A percentile compares a stretch with the other conserved stretches of the same genome.
Evolutionary conservation across 1,140 invertebrate genomes (phyloP).

Genomic region (Argopecten irradians): DNA sequence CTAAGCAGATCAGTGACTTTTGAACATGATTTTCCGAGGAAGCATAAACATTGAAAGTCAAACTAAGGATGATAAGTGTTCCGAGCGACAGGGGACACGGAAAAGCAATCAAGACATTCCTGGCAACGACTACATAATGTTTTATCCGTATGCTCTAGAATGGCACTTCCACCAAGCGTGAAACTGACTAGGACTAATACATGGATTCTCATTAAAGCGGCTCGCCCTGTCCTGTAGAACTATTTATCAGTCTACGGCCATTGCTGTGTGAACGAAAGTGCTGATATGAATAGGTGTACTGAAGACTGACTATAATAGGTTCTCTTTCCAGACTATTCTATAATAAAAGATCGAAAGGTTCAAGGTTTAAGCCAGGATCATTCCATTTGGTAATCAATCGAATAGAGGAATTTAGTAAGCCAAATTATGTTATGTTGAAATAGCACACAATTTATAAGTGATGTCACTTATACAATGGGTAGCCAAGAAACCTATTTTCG

Average conservation of each 20-base stretch:
- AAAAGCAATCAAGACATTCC: background rate
- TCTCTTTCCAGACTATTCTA: background rate
- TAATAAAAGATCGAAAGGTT: background rate
- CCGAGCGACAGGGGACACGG: background rate
- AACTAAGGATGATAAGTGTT: background rate
- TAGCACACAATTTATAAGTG: no score
- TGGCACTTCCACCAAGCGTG: slow-evolving; percentile 13
- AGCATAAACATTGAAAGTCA: background rate
- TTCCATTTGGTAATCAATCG: background rate
- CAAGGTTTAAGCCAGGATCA: background rate
- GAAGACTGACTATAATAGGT: background rate
- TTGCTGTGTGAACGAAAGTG: background rate
- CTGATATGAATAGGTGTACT: background rate
- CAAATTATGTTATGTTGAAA: no score
- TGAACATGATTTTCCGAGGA: background rate
- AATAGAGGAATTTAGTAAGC: no score
- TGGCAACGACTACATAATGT: background rate
- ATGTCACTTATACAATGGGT: no score
- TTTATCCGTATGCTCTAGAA: background rate
- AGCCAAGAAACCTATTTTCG: no score
- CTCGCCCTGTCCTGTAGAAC: slow-evolving; percentile 9
- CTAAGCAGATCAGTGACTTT: background rate
- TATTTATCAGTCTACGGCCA: background rate
- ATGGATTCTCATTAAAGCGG: slow-evolving; percentile 21
- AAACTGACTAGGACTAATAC: background rate